Evolutionary conservation across 2,888 invertebrate species (phyloP).

Genomic region (Ectemnius lituratus): DNA sequence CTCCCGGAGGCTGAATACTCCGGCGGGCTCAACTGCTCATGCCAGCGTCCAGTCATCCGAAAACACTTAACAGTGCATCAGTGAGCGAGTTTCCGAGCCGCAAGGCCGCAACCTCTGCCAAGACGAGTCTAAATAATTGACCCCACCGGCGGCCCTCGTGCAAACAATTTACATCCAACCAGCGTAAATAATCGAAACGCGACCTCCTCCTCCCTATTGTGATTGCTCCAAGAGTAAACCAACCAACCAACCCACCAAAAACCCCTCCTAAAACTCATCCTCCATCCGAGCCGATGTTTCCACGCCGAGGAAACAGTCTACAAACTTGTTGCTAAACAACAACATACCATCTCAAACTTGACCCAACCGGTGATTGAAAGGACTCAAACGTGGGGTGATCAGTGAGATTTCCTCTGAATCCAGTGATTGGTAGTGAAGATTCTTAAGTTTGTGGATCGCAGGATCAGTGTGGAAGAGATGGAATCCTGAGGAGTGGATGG

Average conservation of each 20-base stretch:
- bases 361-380: background rate
- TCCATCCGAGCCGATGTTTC: background rate
- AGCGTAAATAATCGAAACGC: conserved; percentile 49
- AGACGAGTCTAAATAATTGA: conserved; percentile 61
- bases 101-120: conserved; percentile 30
- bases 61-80: conserved; percentile 64
- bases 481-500: conserved; percentile 23
- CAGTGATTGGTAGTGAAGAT: background rate
- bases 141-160: conserved; percentile 47
- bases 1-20: conserved; percentile 37
- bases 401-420: background rate
- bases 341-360: background rate
- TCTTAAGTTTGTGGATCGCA: background rate
- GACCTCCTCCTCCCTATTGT: conserved; percentile 32
- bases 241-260: conserved; percentile 9
- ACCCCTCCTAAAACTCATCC: background rate
- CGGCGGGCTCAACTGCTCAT: conserved; percentile 25
- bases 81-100: background rate
- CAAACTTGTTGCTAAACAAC: background rate
- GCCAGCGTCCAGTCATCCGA: conserved; percentile 66
- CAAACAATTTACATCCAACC: conserved; percentile 62
- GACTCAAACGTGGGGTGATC: background rate
- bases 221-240: conserved; percentile 27
- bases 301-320: background rate
- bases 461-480: conserved; percentile 3